Base-by-base conservation (phyloP, 2,888 invertebrate genomes). In the Epirrita christyi region DNA sequence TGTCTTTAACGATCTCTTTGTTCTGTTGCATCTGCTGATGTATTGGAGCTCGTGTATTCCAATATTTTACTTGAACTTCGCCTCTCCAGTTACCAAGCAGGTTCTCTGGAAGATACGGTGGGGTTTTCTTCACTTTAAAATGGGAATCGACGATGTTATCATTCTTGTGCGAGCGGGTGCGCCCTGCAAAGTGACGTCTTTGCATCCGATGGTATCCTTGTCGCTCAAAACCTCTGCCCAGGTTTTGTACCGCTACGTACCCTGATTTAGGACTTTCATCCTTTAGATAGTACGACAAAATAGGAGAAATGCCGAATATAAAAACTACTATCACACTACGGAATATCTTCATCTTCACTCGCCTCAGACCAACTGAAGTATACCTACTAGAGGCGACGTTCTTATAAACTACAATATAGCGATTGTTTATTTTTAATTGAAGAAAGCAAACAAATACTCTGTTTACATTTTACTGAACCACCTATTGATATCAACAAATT, bases 61-160 rank as follows among this genome's bases (percentile, higher is more conserved):
- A 42, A 7, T 14, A 38, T 11, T 7, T 45, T 0, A 21, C 8
- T 36, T 47, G 46, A 13, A 37, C 68, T 38, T 60, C 21, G 2
- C 47, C 38, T 37, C 53, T 54, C 15, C 43, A 53, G 37, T 34
- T 51, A 29, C 63, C 58, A 10, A 38, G 34, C 6, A 38, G 42
- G 7, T 44, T 15, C 15, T 43, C 38, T 37, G 55, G 48, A 7
- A 46, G 21, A 40, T 27, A 29, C 7, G 54, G 58, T 2, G 59
- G 62, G 0, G 67, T 61, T 64, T 80, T 83, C 50, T 66, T 63
- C 0, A 80, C 62, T 64, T 71, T 78, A 49, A 83, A 85, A 48
- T 83, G 80, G 0, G 80, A 72, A 51, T 83, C 79, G 1, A 82
- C 67, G 0, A 74, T 67, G 21, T 73, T 74, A 27, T 81, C 78